Percentiles rank a stretch among this genome's conserved stretches.
These are phyloP conservation scores for Rousettus madagascariensis DNA, from an alignment of 2,797 vertebrate genomes.

Conservation along the genomic window DNA sequence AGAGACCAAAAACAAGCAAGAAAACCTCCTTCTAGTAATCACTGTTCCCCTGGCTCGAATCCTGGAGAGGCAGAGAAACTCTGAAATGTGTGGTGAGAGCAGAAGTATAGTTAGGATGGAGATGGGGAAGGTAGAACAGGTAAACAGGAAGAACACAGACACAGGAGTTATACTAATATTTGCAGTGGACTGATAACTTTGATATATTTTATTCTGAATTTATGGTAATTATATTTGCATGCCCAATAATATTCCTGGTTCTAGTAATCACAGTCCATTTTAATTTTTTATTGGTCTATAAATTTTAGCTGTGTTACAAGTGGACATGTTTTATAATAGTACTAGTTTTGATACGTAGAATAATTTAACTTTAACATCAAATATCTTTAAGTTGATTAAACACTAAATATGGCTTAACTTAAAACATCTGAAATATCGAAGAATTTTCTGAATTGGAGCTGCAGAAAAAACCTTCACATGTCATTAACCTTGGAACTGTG, in stretches of 20 bases:
- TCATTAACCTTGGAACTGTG: not conserved
- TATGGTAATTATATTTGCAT: not conserved
- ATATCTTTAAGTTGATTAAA: not conserved
- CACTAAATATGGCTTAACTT: not conserved
- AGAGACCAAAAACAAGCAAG: not conserved
- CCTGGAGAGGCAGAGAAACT: not conserved
- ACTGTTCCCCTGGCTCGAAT: not conserved
- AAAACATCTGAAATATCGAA: not conserved
- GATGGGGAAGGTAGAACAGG: not conserved
- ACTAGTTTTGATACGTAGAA: not conserved
- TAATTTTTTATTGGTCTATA: not conserved
- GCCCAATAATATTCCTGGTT: not conserved
- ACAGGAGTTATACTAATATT: not conserved
- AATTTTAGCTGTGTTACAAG: not conserved
- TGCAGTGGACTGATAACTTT: not conserved
- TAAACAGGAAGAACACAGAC: not conserved
- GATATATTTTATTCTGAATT: not conserved
- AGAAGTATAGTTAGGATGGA: not conserved
- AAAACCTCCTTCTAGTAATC: not conserved
- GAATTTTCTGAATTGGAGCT: not conserved
- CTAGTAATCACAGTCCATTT: not conserved
- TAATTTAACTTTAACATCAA: not conserved
- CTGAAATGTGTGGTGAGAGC: not conserved
- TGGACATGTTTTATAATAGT: too few relatives aligned
- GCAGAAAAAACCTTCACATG: not conserved